Conservation (phyloP, 2,113 vertebrate species). For the Spheniscus mendiculus region DNA sequence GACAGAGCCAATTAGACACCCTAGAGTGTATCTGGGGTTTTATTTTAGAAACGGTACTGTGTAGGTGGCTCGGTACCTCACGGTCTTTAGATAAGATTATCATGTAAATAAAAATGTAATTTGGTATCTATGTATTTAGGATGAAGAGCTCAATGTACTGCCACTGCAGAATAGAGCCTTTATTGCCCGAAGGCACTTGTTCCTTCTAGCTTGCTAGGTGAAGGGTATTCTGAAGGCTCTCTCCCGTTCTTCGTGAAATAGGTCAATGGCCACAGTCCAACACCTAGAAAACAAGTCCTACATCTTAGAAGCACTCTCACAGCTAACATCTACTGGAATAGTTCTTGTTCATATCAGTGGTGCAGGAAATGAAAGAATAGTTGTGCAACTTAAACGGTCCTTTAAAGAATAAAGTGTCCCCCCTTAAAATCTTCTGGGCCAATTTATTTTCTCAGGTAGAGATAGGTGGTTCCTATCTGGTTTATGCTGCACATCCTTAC, state of each 20-base stretch:
- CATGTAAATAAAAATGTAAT: not conserved
- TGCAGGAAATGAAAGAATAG: not conserved
- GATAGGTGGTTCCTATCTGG: not conserved
- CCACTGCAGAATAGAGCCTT: not conserved
- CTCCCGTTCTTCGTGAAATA: not conserved
- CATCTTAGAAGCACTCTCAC: not conserved
- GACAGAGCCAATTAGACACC: not conserved
- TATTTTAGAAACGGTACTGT: not conserved
- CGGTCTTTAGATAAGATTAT: not conserved
- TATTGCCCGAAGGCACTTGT: not conserved
- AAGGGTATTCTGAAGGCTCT: not conserved
- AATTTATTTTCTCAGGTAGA: not conserved
- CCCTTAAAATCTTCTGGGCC: not conserved
- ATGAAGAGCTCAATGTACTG: not conserved
- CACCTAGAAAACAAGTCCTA: rapidly evolving
- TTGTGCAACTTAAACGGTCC: not conserved
- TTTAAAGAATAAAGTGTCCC: not conserved
- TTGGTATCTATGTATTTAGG: not conserved
- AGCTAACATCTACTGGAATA: not conserved
- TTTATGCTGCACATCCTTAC: not conserved
- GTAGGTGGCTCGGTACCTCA: not conserved
- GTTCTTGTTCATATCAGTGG: not conserved
- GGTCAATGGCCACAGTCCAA: not conserved
- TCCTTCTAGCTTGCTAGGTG: not conserved
- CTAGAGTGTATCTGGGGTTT: not conserved